phyloP scores from a whole-genome alignment of 2,888 invertebrate species.

The Lathronympha strigana region DNA sequence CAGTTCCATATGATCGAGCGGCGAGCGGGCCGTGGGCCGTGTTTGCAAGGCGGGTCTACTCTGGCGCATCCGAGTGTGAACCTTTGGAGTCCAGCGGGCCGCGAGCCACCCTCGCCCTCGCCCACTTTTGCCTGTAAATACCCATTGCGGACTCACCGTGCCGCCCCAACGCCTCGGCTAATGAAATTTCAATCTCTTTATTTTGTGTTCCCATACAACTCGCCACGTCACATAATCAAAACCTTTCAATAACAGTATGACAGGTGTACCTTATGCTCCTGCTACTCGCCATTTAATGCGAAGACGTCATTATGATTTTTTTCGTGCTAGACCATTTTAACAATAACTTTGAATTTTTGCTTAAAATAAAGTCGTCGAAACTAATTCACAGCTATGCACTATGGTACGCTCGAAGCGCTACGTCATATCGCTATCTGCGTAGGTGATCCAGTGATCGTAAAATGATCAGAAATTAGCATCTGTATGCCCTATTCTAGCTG shows the following conservation, averaged over 20 bases:
- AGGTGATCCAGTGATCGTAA: no score
- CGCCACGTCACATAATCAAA: slow-evolving; percentile 53
- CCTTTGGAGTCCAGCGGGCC: slow-evolving; percentile 80
- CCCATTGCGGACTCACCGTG: slow-evolving; percentile 72
- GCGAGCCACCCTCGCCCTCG: slow-evolving; percentile 58
- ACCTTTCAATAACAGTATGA: slow-evolving; percentile 40
- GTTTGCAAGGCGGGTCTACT: slow-evolving; percentile 83
- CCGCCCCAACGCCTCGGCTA: slow-evolving; percentile 81
- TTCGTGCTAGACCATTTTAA: no score
- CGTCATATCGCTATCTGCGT: no score
- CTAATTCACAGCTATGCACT: no score
- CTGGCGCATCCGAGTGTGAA: slow-evolving; percentile 82
- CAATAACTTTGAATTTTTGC: no score
- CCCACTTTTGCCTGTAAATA: slow-evolving; percentile 59
- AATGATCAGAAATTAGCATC: no score
- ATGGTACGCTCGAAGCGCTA: no score
- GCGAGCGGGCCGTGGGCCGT: slow-evolving; percentile 57
- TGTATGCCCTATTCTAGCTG: no score
- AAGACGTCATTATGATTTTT: background rate
- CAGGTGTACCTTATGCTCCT: slow-evolving; percentile 37
- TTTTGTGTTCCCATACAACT: slow-evolving; percentile 61
- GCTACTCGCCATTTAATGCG: slow-evolving; percentile 7
- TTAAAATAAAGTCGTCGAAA: no score
- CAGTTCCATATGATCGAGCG: slow-evolving; percentile 70
- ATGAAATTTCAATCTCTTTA: slow-evolving; percentile 80